Evolutionary conservation across 1,140 invertebrate species (phyloP).

Genomic region (Hormaphis cornu): DNA sequence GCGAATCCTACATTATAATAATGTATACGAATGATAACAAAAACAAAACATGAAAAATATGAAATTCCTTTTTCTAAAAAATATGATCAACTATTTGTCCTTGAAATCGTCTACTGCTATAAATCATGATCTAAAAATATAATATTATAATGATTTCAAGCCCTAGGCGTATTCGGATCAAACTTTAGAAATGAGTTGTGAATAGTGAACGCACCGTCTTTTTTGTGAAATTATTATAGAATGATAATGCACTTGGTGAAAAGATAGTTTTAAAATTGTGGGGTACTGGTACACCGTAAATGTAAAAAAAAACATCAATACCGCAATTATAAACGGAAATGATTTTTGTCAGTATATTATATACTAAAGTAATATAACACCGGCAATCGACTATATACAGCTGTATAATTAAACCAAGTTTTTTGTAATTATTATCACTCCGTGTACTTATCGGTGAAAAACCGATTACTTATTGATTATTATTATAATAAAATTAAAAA

Average conservation of each 20-base stretch:
- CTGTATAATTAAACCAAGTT: too few species aligned
- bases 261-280: too few species aligned
- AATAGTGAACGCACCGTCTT: neutral
- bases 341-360: too few species aligned
- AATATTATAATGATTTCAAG: neutral
- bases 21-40: neutral
- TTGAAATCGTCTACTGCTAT: neutral
- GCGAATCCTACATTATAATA: neutral
- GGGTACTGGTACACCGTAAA: too few species aligned
- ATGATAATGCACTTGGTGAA: neutral
- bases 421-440: too few species aligned
- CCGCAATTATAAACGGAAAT: too few species aligned
- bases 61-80: neutral
- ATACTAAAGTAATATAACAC: too few species aligned
- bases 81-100: neutral
- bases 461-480: too few species aligned
- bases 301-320: too few species aligned
- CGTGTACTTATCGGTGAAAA: too few species aligned
- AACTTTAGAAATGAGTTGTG: neutral
- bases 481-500: too few species aligned
- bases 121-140: neutral
- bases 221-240: neutral
- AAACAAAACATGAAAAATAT: neutral
- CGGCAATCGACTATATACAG: too few species aligned
- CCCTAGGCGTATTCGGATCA: neutral